Conservation (phyloP, 30 jellyfish, hydroid and myxozoan species). For the Rhopilema esculentum region DNA sequence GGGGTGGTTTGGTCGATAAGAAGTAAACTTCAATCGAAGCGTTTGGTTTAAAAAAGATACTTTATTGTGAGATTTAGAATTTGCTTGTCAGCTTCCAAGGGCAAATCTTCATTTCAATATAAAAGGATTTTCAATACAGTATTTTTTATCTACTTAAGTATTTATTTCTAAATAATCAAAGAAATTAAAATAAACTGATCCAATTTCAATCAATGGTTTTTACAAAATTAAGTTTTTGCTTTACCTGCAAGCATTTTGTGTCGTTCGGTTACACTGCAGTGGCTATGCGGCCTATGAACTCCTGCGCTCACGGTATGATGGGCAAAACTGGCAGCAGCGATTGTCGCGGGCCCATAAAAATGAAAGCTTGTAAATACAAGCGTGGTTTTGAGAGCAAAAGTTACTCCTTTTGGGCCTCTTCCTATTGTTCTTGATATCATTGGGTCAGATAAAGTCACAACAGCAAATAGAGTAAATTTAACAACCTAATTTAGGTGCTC, state of each 20-base stretch:
- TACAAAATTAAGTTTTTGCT: not conserved
- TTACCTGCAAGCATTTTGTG: constrained; percentile 42
- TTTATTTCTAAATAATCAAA: too few relatives aligned
- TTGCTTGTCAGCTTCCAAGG: too few relatives aligned
- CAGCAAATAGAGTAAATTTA: too few relatives aligned
- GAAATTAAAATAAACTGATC: not conserved
- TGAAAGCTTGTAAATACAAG: constrained; percentile 46
- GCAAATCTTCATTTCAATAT: too few relatives aligned
- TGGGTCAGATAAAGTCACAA: not conserved
- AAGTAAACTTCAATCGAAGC: too few relatives aligned
- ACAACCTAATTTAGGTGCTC: too few relatives aligned
- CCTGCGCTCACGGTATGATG: constrained; percentile 3
- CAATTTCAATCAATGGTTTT: not conserved
- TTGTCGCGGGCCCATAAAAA: constrained; percentile 4
- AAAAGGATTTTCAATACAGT: too few relatives aligned
- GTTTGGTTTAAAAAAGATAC: too few relatives aligned
- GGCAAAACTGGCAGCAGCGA: constrained; percentile 24
- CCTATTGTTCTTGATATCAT: constrained; percentile 40
- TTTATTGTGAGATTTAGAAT: too few relatives aligned
- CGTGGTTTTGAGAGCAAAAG: constrained; percentile 50
- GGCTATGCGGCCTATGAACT: constrained; percentile 11
- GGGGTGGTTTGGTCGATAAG: too few relatives aligned
- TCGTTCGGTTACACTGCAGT: not conserved
- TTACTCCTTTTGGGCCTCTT: constrained; percentile 1
- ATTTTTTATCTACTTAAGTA: too few relatives aligned